A percentile compares a stretch with the other conserved stretches of the same genome.
Conservation (phyloP, 2,797 vertebrate genomes). For the Anguilla marmorata region DNA sequence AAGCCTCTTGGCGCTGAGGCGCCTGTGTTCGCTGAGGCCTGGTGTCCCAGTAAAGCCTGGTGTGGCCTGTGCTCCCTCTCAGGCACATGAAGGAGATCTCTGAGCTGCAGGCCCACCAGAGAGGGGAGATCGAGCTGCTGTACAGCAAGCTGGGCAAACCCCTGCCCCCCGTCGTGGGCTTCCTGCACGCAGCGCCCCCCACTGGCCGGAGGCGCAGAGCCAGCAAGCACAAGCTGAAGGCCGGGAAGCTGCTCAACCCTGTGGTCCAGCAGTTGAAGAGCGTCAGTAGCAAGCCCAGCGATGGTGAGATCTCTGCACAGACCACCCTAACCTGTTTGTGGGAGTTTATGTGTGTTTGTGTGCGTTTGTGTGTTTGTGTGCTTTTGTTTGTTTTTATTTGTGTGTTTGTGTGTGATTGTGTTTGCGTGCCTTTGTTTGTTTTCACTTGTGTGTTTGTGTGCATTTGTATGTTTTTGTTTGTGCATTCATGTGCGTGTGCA, state of each 20-base stretch:
- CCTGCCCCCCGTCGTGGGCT: conserved; percentile 82
- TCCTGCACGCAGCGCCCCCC: conserved; percentile 84
- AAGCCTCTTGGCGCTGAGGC: no score
- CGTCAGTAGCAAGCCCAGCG: conserved; percentile 81
- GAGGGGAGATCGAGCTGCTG: conserved; percentile 90
- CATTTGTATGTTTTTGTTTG: not conserved
- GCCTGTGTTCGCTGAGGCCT: not conserved
- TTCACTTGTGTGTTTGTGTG: no score
- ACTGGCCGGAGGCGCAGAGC: conserved; percentile 82
- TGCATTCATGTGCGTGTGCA: conserved; percentile 7
- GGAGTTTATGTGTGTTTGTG: not conserved
- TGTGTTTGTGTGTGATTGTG: no score
- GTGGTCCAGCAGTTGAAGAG: conserved; percentile 92
- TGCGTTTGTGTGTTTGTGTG: not conserved
- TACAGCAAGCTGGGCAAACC: conserved; percentile 87
- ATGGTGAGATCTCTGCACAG: conserved; percentile 58
- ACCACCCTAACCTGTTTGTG: not conserved
- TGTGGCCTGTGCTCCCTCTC: not conserved
- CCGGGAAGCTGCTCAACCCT: conserved; percentile 90
- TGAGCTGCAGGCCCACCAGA: conserved; percentile 91
- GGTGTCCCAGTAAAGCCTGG: conserved; percentile 1
- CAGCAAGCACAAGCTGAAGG: conserved; percentile 90
- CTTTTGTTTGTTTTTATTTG: no score
- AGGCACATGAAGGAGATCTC: conserved; percentile 97
- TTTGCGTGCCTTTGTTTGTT: no score